These are phyloP conservation scores for Sarcophilus harrisii DNA, from an alignment of 2,797 vertebrate species.

Conservation along the genomic window DNA sequence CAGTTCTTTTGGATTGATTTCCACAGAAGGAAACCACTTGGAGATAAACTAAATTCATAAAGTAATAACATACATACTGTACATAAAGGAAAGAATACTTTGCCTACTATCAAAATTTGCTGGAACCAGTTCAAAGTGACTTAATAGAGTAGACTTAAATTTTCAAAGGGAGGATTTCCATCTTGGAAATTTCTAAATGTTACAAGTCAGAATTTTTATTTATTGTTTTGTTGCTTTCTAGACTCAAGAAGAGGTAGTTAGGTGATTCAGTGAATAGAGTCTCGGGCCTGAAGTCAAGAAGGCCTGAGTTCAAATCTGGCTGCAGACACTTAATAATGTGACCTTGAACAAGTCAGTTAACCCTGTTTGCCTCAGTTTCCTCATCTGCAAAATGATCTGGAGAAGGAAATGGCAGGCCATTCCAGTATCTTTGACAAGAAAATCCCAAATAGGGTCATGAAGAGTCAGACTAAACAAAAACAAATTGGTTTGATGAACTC, in stretches of 20 bases:
- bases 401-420: neutral
- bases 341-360: neutral
- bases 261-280: neutral
- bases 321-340: neutral
- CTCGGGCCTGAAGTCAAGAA: neutral
- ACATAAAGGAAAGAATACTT: neutral
- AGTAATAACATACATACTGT: too few species aligned
- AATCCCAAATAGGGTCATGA: neutral
- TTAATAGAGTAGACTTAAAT: neutral
- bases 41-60: neutral
- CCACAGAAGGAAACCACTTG: neutral
- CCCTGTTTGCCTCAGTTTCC: neutral
- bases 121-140: neutral
- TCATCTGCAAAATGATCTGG: too few species aligned
- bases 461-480: neutral
- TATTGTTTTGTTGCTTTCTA: neutral
- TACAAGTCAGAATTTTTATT: neutral
- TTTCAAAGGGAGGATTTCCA: neutral
- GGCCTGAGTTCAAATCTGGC: neutral
- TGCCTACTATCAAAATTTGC: neutral
- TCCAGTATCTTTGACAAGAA: neutral
- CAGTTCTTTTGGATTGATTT: neutral
- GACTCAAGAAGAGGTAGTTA: neutral
- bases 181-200: neutral
- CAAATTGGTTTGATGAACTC: neutral